Percentiles rank a stretch among this genome's conserved stretches.
Evolutionary conservation across 2,113 vertebrate species (phyloP).

Genomic region (Epinephelus moara): DNA sequence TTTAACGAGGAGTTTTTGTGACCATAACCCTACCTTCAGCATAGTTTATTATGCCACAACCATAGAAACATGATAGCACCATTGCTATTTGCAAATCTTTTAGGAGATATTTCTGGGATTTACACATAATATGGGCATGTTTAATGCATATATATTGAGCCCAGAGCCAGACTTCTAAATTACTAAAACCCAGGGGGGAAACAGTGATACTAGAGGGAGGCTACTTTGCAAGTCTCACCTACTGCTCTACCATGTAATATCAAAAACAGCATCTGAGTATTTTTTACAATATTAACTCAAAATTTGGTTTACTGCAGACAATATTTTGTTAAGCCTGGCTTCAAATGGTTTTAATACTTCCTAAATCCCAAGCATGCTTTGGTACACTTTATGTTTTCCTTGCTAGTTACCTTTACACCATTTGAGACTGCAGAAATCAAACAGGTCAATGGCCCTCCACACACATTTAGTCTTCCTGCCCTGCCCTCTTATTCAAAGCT

Average conservation of each 20-base stretch:
- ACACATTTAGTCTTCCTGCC: neutral
- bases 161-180: neutral
- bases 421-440: slow-evolving; percentile 25
- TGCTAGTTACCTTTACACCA: neutral
- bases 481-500: slow-evolving; percentile 15
- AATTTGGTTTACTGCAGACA: neutral
- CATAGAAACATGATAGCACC: neutral
- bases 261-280: too few relatives aligned
- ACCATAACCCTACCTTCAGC: neutral
- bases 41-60: neutral
- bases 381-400: neutral
- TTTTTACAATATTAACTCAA: neutral
- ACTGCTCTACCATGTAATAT: too few relatives aligned
- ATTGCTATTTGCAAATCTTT: too few relatives aligned
- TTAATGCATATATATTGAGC: neutral
- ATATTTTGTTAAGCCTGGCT: neutral
- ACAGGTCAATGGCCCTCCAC: slow-evolving; percentile 8
- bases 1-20: neutral
- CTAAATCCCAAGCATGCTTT: neutral
- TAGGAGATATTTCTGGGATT: too few relatives aligned
- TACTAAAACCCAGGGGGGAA: neutral
- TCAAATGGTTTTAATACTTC: neutral
- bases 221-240: too few relatives aligned
- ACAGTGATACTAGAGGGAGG: too few relatives aligned
- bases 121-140: too few relatives aligned